These are phyloP conservation scores for Caenorhabditis wallacei DNA, from an alignment of 2,888 invertebrate species.

Conservation along the genomic window DNA sequence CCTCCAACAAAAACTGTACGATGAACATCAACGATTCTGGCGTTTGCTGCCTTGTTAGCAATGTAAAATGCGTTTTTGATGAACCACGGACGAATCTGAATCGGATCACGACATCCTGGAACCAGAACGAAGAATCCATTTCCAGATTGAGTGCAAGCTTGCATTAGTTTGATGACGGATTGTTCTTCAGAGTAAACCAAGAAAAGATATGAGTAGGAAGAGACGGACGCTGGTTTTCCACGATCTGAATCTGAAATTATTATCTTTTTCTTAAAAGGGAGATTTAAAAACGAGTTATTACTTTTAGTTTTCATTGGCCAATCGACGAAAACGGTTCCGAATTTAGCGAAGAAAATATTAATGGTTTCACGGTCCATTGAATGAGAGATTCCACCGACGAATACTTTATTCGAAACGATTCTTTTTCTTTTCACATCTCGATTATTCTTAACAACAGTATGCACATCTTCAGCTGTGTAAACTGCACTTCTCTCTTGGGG, in stretches of 20 bases:
- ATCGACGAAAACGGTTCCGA: conserved; percentile 59
- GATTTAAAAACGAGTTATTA: not conserved
- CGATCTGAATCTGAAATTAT: conserved; percentile 33
- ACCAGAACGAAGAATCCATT: conserved; percentile 48
- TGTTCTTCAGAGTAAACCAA: conserved; percentile 59
- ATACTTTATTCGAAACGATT: conserved; percentile 61
- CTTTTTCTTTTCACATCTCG: conserved; percentile 24
- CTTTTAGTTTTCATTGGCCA: conserved; percentile 56
- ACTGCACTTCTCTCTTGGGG: not conserved
- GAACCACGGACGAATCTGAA: conserved; percentile 68
- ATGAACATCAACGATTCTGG: conserved; percentile 49
- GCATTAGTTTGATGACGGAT: conserved; percentile 54
- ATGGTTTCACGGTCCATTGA: conserved; percentile 52
- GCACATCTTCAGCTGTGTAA: conserved; percentile 57
- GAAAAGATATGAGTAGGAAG: conserved; percentile 62
- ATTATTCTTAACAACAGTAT: conserved; percentile 47
- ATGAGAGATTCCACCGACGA: conserved; percentile 60
- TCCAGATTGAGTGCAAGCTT: conserved; percentile 15
- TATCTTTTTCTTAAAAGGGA: not conserved
- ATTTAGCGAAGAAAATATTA: conserved; percentile 48
- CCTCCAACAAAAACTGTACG: conserved; percentile 67
- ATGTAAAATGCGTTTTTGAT: conserved; percentile 56
- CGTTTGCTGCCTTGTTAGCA: not conserved
- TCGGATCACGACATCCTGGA: conserved; percentile 41
- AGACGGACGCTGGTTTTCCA: conserved; percentile 1